These are phyloP conservation scores for Priocnemis perturbator DNA, from an alignment of 2,888 invertebrate genomes.

Conservation along the genomic window DNA sequence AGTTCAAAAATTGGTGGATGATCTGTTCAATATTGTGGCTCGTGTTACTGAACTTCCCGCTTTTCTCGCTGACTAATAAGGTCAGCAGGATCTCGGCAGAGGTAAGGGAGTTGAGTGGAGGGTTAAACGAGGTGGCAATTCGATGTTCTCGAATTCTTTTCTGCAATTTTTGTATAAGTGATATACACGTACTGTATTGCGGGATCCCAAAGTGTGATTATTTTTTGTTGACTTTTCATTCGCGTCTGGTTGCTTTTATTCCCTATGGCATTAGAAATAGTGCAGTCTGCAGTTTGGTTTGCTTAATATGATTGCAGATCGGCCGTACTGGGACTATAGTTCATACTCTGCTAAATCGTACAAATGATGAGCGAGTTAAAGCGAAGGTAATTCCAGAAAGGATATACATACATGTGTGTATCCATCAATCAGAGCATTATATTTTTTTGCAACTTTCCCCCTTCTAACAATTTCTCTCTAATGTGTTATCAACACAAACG, in stretches of 20 bases:
- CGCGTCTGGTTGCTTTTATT: no score
- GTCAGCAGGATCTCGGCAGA: neutral
- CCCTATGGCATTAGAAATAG: no score
- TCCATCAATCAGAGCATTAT: neutral
- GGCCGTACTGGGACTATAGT: constrained; percentile 28
- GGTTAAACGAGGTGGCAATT: no score
- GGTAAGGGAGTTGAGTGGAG: neutral
- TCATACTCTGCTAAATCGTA: constrained; percentile 25
- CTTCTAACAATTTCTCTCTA: no score
- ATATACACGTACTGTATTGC: no score
- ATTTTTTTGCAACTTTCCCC: no score
- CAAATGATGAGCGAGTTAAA: constrained; percentile 25
- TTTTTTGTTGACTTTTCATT: no score
- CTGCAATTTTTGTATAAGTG: no score
- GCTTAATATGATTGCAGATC: constrained; percentile 29
- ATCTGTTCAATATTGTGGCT: neutral
- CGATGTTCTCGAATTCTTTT: no score
- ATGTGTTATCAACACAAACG: constrained; percentile 14
- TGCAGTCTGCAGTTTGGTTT: no score
- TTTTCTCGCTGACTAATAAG: neutral
- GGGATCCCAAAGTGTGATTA: no score
- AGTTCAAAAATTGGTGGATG: neutral
- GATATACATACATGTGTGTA: neutral
- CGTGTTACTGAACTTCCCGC: neutral
- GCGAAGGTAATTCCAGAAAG: constrained; percentile 34